Percentiles rank a stretch among this genome's conserved stretches.
phyloP scores from a whole-genome alignment of 2,888 invertebrate genomes.

The Caenorhabditis afra region DNA sequence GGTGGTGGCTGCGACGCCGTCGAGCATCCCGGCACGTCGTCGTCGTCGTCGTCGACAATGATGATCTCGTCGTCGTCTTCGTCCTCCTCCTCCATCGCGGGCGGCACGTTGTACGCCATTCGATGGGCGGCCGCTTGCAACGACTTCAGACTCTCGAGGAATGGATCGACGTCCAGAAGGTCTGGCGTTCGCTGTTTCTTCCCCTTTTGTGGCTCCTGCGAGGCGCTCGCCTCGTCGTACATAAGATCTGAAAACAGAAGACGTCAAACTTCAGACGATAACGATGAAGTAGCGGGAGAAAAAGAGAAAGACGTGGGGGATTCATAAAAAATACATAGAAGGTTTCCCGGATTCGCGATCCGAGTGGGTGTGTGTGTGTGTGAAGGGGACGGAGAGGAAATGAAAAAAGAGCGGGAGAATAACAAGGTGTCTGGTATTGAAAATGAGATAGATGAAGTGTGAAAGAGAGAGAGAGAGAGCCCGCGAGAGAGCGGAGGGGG shows the following conservation, averaged over 20 bases:
- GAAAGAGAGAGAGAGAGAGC: too few relatives aligned
- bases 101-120: neutral
- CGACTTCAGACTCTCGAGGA: constrained; percentile 7
- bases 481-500: too few relatives aligned
- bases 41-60: neutral
- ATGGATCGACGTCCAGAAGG: constrained; percentile 14
- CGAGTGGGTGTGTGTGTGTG: neutral
- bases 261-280: neutral
- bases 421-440: too few relatives aligned
- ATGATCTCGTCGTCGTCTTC: neutral
- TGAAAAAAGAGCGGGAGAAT: neutral
- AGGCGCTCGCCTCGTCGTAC: constrained; percentile 14
- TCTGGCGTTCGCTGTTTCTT: constrained; percentile 12
- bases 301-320: neutral
- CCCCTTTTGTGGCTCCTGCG: constrained; percentile 5
- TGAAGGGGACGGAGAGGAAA: constrained; percentile 3
- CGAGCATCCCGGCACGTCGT: neutral
- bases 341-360: constrained; percentile 1
- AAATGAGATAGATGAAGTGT: too few relatives aligned
- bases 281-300: neutral
- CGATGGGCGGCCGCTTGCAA: constrained; percentile 7
- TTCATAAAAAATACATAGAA: constrained; percentile 17
- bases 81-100: neutral
- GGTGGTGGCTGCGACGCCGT: neutral
- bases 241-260: constrained; percentile 31